Evolutionary conservation across 1,140 invertebrate species (phyloP).

Genomic region (Brachionus manjavacas): DNA sequence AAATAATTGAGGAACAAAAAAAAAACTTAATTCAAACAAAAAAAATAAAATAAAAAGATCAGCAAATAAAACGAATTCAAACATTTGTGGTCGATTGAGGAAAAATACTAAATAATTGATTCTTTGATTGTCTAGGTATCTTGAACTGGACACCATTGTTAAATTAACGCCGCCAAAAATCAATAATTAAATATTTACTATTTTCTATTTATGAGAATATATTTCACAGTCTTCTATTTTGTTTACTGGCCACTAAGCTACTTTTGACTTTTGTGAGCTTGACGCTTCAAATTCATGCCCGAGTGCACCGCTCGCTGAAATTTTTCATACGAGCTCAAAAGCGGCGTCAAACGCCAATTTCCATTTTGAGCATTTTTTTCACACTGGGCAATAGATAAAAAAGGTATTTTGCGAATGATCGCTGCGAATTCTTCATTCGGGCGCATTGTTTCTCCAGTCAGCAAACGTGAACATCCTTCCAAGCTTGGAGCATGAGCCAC

Average conservation of each 20-base stretch:
- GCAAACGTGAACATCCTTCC: slow-evolving; percentile 15
- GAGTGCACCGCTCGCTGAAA: not conserved
- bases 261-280: not conserved
- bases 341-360: not conserved
- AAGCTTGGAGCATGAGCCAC: slow-evolving; percentile 39
- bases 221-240: not conserved
- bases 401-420: slow-evolving; percentile 9
- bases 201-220: not conserved
- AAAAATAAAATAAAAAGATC: slow-evolving; percentile 3
- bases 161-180: not conserved
- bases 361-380: slow-evolving; percentile 18
- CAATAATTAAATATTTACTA: not conserved
- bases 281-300: not conserved
- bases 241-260: not conserved
- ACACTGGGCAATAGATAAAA: slow-evolving; percentile 41
- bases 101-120: slow-evolving; percentile 1
- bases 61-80: not conserved
- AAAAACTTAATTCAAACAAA: not conserved
- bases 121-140: not conserved
- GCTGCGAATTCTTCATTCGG: not conserved
- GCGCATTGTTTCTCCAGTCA: not conserved
- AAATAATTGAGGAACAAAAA: not conserved
- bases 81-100: not conserved
- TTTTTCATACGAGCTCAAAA: slow-evolving; percentile 3
- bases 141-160: not conserved